Evolutionary conservation across 2,113 vertebrate genomes (phyloP), one percentile per base, ranked within the genome.

Genomic region (Cyanoliseus patagonus): DNA sequence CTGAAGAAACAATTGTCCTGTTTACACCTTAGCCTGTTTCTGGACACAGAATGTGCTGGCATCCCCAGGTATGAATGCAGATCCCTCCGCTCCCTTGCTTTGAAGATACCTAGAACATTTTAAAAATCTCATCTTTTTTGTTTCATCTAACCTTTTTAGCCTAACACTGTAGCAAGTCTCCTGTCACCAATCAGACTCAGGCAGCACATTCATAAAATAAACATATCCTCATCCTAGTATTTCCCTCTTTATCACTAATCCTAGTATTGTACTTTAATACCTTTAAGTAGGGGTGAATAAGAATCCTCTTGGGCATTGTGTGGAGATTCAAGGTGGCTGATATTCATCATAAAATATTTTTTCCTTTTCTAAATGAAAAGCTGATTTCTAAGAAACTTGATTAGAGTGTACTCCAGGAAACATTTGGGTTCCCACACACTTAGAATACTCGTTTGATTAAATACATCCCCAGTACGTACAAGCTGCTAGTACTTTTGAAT

Each of bases 141-240:
- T 17, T 78, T 63, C 42, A 11, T 59, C 20, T 53, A 59, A 52
- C 4, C 3, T 39, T 72, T 59, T 83, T 14, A 64, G 19, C 18
- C 27, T 69, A 74, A 66, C 17, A 33, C 3, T 0, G 0, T 5
- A 59, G 14, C 13, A 51, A 67, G 8, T 41, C 5, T 33, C 10
- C 41, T 41, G 49, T 61, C 30, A 55, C 27, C 46, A 82, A 3
- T 4, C 5, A 7, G 3, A 23, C 19, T 62, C 27, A 42, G 3
- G 0, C 30, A 79, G 66, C 23, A 61, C 37, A 18, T 37, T 66
- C 14, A 24, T n/a, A 55, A 6, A 18, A 30, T 49, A 5, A 61
- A 5, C 1, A 9, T 15, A 20, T 17, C 19, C 8, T 42, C 33
- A 31, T 41, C 14, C 25, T n/a, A 62, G 20, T 8, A 24, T 39